These are phyloP conservation scores for Oenanthe oenanthe DNA, from an alignment of 2,113 vertebrate species.

Conservation along the genomic window DNA sequence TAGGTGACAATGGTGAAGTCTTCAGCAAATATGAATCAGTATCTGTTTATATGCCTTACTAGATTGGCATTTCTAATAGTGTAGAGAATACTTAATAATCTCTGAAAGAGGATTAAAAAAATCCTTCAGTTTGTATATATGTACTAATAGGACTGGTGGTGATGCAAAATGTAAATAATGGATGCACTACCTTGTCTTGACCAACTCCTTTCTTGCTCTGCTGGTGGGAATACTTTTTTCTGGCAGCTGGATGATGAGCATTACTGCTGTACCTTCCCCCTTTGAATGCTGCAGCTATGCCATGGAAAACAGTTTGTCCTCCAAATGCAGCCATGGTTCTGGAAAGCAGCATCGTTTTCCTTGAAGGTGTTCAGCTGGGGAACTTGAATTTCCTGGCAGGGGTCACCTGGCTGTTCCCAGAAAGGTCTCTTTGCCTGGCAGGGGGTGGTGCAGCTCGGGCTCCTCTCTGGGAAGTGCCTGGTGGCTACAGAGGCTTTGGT, in stretches of 20 bases:
- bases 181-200: background rate
- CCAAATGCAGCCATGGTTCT: background rate
- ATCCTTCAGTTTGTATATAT: background rate
- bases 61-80: background rate
- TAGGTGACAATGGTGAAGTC: background rate
- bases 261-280: background rate
- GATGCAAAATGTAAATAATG: background rate
- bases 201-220: background rate
- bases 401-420: background rate
- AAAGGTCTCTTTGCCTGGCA: background rate
- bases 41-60: background rate
- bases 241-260: background rate
- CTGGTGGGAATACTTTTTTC: background rate
- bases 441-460: rapidly evolving
- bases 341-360: background rate
- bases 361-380: background rate
- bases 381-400: background rate
- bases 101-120: background rate
- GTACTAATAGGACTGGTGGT: background rate
- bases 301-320: background rate
- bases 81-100: background rate
- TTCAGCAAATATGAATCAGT: background rate
- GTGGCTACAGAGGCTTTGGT: background rate
- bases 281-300: background rate
- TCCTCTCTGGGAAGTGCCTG: background rate